A percentile compares a stretch with the other conserved stretches of the same genome.
These are phyloP conservation scores for Platypus cylindrus DNA, from an alignment of 2,888 invertebrate species.

Conservation along the genomic window DNA sequence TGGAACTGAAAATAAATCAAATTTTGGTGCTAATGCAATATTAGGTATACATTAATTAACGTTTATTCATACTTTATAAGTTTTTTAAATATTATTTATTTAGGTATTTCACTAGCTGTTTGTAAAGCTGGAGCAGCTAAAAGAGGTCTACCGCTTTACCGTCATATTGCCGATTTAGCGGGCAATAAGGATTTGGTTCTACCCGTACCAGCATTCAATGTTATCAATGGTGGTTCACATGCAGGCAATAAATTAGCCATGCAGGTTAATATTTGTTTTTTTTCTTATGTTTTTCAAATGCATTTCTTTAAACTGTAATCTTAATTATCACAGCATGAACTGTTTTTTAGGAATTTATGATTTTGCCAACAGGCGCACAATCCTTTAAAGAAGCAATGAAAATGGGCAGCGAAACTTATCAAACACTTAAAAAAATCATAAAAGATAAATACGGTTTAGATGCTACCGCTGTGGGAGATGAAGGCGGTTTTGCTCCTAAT, in stretches of 20 bases:
- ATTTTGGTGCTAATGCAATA: slow-evolving; percentile 94
- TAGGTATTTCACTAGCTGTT: slow-evolving; percentile 88
- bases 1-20: slow-evolving; percentile 95
- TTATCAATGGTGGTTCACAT: slow-evolving; percentile 98
- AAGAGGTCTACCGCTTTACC: slow-evolving; percentile 76
- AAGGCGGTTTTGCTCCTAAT: slow-evolving; percentile 97
- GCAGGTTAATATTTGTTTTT: slow-evolving; percentile 47
- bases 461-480: slow-evolving; percentile 96
- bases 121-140: slow-evolving; percentile 97
- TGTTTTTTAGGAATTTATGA: slow-evolving; percentile 33
- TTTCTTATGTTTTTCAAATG: no score
- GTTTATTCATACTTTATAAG: background rate
- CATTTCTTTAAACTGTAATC: no score
- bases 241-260: slow-evolving; percentile 97
- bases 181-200: slow-evolving; percentile 82
- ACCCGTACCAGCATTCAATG: slow-evolving; percentile 97
- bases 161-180: slow-evolving; percentile 91
- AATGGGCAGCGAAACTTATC: slow-evolving; percentile 96
- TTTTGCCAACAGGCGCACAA: slow-evolving; percentile 59
- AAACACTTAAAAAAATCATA: slow-evolving; percentile 93
- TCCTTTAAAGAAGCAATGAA: slow-evolving; percentile 96
- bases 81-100: background rate
- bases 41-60: slow-evolving; percentile 33
- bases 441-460: slow-evolving; percentile 92
- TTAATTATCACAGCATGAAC: no score